These are phyloP conservation scores for Tetranychus urticae DNA, from an alignment of 1,140 invertebrate genomes.

Conservation along the genomic window DNA sequence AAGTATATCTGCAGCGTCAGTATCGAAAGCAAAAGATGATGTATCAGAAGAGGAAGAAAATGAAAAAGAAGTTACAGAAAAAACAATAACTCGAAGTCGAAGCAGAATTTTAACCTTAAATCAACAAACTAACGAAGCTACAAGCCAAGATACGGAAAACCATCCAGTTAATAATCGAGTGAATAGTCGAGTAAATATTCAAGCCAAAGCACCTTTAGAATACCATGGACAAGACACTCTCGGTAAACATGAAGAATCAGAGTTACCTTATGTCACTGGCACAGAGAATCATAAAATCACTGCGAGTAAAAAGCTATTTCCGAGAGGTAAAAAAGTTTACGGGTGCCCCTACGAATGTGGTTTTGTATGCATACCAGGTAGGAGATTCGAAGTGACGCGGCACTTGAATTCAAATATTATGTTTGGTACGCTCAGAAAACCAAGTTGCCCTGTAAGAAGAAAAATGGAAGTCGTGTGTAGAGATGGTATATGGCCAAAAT, in stretches of 20 bases:
- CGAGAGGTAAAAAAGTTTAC: too few species aligned
- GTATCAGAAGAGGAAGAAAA: background rate
- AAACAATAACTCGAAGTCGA: background rate
- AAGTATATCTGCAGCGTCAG: background rate
- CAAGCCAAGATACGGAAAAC: background rate
- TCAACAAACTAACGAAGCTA: background rate
- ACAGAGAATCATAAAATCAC: too few species aligned
- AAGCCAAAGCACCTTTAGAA: background rate
- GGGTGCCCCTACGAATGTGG: too few species aligned
- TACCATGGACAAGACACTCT: background rate
- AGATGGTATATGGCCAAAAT: too few species aligned
- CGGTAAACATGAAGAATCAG: constrained; percentile 13
- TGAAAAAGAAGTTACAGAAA: background rate
- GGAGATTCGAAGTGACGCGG: too few species aligned
- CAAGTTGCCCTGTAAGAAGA: too few species aligned
- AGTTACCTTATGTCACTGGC: too few species aligned
- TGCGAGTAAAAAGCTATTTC: too few species aligned
- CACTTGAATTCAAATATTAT: too few species aligned
- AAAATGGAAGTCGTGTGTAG: too few species aligned
- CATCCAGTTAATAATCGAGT: background rate
- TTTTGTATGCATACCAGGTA: too few species aligned
- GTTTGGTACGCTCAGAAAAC: too few species aligned
- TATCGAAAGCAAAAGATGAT: background rate
- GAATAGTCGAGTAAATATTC: background rate
- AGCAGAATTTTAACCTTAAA: background rate